phyloP scores from a whole-genome alignment of 2,113 vertebrate species.

The Tetraodon nigroviridis region DNA sequence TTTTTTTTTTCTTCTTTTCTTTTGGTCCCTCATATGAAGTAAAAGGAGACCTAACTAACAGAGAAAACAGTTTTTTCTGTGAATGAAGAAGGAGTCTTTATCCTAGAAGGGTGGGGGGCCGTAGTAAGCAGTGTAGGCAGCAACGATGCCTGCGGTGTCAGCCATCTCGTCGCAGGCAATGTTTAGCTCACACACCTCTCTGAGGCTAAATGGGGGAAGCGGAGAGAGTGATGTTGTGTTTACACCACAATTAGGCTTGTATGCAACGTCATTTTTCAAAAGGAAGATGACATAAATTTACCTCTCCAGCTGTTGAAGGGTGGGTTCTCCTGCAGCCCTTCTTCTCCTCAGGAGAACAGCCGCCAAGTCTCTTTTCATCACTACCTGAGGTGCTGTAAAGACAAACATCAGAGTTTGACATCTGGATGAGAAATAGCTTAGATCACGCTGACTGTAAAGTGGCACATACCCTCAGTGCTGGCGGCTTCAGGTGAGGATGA shows the following conservation, averaged over 20 bases:
- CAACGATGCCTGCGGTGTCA: conserved; percentile 72
- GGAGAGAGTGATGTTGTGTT: not conserved
- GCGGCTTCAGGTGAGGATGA: conserved; percentile 67
- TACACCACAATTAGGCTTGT: not conserved
- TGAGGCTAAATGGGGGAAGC: conserved; percentile 61
- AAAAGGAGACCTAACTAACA: conserved; percentile 11
- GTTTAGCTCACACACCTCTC: conserved; percentile 81
- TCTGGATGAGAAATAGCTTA: too few relatives aligned
- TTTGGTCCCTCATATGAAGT: conserved; percentile 22
- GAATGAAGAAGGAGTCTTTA: conserved; percentile 10
- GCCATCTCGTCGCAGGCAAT: conserved; percentile 79
- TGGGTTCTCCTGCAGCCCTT: conserved; percentile 56
- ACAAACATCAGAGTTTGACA: not conserved
- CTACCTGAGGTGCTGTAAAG: conserved; percentile 48
- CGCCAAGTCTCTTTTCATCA: conserved; percentile 71
- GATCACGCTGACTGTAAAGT: not conserved
- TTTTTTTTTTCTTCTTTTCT: conserved; percentile 6
- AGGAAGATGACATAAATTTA: conserved; percentile 25
- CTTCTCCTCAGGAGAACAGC: conserved; percentile 65
- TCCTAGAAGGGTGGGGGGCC: conserved; percentile 74
- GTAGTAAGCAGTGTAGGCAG: conserved; percentile 78
- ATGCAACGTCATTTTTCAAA: not conserved
- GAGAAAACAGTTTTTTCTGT: conserved; percentile 21
- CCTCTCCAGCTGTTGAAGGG: conserved; percentile 70
- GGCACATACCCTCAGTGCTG: conserved; percentile 58